These are phyloP conservation scores for Procapra przewalskii DNA, from an alignment of 2,113 vertebrate genomes.

Conservation along the genomic window DNA sequence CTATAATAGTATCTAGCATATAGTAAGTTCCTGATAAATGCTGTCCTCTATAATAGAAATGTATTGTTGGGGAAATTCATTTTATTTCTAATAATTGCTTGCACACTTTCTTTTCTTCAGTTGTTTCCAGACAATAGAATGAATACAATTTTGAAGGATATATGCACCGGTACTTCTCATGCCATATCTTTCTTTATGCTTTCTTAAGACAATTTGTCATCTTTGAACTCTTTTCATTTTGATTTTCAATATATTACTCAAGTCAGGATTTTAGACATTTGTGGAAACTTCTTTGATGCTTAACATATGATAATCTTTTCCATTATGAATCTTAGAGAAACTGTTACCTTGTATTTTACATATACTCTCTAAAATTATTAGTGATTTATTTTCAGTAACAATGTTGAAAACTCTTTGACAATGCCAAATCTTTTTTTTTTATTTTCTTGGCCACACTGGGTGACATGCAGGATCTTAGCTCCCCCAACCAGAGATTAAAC, in stretches of 20 bases:
- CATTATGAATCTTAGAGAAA: not conserved
- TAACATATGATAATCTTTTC: not conserved
- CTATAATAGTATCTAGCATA: not conserved
- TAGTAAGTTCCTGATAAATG: not conserved
- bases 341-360: not conserved
- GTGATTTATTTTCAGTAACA: not conserved
- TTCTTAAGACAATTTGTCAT: not conserved
- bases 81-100: not conserved
- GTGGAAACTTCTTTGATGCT: not conserved
- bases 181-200: not conserved
- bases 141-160: not conserved
- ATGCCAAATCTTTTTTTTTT: not conserved
- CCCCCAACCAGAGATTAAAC: not conserved
- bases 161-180: not conserved
- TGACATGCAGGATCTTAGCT: not conserved
- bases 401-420: not conserved
- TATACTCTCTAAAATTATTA: not conserved
- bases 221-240: not conserved
- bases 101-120: not conserved
- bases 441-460: not conserved
- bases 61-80: not conserved
- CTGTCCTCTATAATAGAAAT: not conserved
- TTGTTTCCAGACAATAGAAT: not conserved
- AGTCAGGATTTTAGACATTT: not conserved
- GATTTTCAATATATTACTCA: not conserved